Base-by-base conservation (phyloP, 2,797 vertebrate species). In the Oreortyx pictus region DNA sequence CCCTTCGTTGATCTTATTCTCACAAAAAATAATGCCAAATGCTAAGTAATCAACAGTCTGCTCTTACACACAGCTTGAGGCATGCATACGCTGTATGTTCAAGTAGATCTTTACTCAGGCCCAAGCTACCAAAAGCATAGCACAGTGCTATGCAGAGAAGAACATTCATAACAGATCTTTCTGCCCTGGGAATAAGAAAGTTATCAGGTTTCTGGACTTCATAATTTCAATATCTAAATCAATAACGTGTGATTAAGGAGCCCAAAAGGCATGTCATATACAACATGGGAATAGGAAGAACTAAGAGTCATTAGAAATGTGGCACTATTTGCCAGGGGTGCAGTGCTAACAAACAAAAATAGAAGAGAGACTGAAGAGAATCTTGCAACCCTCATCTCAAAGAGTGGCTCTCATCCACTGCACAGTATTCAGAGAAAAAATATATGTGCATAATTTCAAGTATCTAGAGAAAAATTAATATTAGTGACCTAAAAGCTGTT, bases 381-480 rank as follows among this genome's bases (percentile, higher is more conserved):
- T 50, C 67, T 43, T 87, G 29, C 23, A 56, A 3, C 43, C 33
- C 20, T 78, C 46, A 50, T 62, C 31, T 31, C 39, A 31, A 72
- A 86, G 18, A 19, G 43, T 68, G 59, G 9, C 59, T 82, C 52
- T 72, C 70, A 80, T 68, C 39, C 35, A 65, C n/a, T 54, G 10
- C 31, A 54, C 22, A 62, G 41, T 6, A 12, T 19, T 49, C 10
- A 52, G 20, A 31, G 15, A 70, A 89, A 72, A 49, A 82, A 87
- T 24, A 46, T n/a, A 83, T 33, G 29, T 44, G 54, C 50, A 90
- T 73, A 39, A 78, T 62, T 91, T 35, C 83, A 59, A 82, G 31
- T 41, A 57, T 62, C 75, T 61, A 56, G 24, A 64, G 25, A 82
- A 94, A 92, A 93, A 92, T 24, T 74, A 82, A 22, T 65, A 73